Evolutionary conservation across 2,888 invertebrate genomes (phyloP), one percentile per base, ranked within the genome.

Genomic region (Cynaeus angustus): DNA sequence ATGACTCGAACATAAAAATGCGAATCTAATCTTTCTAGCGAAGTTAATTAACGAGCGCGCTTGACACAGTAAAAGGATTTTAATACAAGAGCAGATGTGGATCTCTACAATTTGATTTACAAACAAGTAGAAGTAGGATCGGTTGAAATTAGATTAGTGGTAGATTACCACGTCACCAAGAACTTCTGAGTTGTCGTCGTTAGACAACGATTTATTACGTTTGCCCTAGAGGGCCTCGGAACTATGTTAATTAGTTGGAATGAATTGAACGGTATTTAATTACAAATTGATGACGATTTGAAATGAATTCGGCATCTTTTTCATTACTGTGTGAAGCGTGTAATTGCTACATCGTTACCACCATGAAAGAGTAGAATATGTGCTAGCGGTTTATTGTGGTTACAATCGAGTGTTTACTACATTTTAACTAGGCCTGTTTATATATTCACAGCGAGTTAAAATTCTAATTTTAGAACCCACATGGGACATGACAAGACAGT

Each of bases 381-480:
- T 52, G 13, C 13, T 52, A 5, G 5, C 8, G 30, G 13, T 53
- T 21, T 10, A 10, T 14, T 52, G 52, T 52, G 30, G 53, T 37
- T 37, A 26, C 30, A 43, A 46, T 59, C 13, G 46, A 9, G 59
- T 46, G 46, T 59, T 59, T 46, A 30, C 59, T 21, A 21, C 21
- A 21, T 21, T 21, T 21, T 53, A 26, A 66, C 66, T 58, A 62
- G 37, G 21, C 37, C 6, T 58, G 52, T 66, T 66, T 52, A 66
- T 41, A 59, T 4, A 66, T 59, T 58, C 66, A 50, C 66, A 33
- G 26, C 48, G 16, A 58, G 41, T 58, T 50, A 26, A 45, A 46
- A 26, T 56, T 58, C 38, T 59, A 66, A 56, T 59, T 66, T 66
- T 66, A 66, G 66, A 59, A 58, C 56, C 66, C 66, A 26, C 62